Conservation (phyloP, 64 coral and sea anemone genomes). For the Montipora sp. region DNA sequence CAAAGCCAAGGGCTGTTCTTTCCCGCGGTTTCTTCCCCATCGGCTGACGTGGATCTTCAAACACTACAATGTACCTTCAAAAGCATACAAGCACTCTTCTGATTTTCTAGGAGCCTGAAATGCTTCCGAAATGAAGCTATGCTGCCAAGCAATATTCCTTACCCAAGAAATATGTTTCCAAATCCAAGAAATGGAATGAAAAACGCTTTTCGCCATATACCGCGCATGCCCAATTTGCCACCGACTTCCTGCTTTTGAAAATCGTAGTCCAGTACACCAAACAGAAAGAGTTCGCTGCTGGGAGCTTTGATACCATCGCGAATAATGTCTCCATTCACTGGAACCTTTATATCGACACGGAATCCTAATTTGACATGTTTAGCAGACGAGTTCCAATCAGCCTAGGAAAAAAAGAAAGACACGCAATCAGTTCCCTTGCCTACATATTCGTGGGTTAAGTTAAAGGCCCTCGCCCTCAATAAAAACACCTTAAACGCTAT, state of each 20-base stretch:
- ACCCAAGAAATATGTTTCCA: constrained; percentile 88
- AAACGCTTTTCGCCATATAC: constrained; percentile 89
- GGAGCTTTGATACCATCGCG: constrained; percentile 86
- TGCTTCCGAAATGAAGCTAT: too few relatives aligned
- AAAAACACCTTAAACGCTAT: too few relatives aligned
- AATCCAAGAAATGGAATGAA: constrained; percentile 82
- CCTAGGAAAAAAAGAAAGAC: constrained; percentile 40
- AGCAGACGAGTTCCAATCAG: constrained; percentile 78
- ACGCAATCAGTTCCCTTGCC: too few relatives aligned
- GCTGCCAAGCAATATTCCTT: not conserved
- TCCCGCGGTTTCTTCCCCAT: too few relatives aligned
- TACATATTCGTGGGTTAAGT: too few relatives aligned
- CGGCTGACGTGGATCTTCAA: too few relatives aligned
- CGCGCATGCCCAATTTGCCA: constrained; percentile 86
- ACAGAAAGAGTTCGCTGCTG: constrained; percentile 81
- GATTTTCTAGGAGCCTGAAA: too few relatives aligned
- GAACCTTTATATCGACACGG: constrained; percentile 83
- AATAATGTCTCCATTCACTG: constrained; percentile 86
- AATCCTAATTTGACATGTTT: constrained; percentile 84
- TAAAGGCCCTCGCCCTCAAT: not conserved
- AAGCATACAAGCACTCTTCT: too few relatives aligned
- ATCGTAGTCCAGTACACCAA: constrained; percentile 85
- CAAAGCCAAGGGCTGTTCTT: too few relatives aligned
- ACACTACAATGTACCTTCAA: too few relatives aligned
- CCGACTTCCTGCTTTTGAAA: constrained; percentile 66